phyloP scores from a whole-genome alignment of 1,140 invertebrate species.

The Drosophila tani region DNA sequence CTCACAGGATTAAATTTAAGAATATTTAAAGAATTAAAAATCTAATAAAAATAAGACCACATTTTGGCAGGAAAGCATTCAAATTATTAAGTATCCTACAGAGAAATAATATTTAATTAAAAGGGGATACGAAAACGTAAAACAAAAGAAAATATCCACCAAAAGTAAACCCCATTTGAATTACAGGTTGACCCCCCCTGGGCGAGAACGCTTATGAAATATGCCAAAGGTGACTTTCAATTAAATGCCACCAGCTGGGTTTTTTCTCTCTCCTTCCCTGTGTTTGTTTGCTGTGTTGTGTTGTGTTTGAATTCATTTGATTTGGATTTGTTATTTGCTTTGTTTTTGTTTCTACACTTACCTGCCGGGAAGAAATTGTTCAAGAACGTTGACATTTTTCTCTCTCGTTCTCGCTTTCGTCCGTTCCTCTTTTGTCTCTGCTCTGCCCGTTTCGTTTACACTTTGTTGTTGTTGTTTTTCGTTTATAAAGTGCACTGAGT shows the following conservation, averaged over 20 bases:
- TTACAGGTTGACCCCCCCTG: slow-evolving; percentile 37
- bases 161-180: background rate
- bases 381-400: slow-evolving; percentile 85
- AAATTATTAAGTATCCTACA: no score
- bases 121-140: background rate
- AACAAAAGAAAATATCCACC: background rate
- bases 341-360: slow-evolving; percentile 63
- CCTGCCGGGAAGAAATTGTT: slow-evolving; percentile 85
- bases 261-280: slow-evolving; percentile 24
- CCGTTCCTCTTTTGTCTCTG: slow-evolving; percentile 28
- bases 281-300: slow-evolving; percentile 14
- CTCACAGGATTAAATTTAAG: no score
- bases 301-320: slow-evolving; percentile 23
- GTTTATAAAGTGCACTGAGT: slow-evolving; percentile 28
- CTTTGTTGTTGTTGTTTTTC: slow-evolving; percentile 42
- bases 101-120: background rate
- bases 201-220: slow-evolving; percentile 52
- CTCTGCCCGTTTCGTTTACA: slow-evolving; percentile 22
- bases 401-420: slow-evolving; percentile 48
- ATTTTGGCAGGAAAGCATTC: background rate
- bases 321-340: slow-evolving; percentile 40
- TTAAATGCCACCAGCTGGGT: slow-evolving; percentile 38
- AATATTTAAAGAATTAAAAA: background rate
- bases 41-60: no score
- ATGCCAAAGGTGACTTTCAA: slow-evolving; percentile 78